These are phyloP conservation scores for Lophotis ruficrista DNA, from an alignment of 2,113 vertebrate genomes.

Conservation along the genomic window DNA sequence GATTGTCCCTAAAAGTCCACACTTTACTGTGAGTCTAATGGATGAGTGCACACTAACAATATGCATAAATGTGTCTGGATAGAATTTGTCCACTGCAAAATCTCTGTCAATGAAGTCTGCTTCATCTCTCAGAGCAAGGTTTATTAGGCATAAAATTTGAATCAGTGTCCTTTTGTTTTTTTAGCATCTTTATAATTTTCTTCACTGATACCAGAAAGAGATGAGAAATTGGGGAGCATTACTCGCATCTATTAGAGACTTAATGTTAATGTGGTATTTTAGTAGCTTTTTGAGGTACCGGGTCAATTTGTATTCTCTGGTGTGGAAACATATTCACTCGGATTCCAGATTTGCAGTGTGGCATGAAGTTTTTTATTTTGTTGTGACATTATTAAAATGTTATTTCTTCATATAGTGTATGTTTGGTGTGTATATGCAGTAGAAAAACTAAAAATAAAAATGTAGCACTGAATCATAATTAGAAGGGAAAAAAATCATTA, in stretches of 20 bases:
- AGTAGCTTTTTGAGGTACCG: not conserved
- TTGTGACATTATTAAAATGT: not conserved
- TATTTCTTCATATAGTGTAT: not conserved
- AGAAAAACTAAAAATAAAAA: conserved; percentile 4
- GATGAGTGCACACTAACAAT: not conserved
- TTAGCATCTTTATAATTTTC: not conserved
- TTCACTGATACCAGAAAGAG: not conserved
- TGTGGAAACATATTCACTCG: not conserved
- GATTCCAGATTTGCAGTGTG: not conserved
- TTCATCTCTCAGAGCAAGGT: not conserved
- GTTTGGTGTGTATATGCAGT: not conserved
- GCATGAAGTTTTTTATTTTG: not conserved
- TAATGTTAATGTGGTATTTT: not conserved
- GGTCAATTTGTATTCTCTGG: not conserved
- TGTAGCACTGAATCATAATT: not conserved
- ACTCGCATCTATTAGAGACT: not conserved
- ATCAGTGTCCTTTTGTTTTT: not conserved
- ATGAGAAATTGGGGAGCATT: not conserved
- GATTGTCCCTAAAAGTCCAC: not conserved
- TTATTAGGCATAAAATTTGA: not conserved
- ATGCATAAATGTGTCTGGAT: not conserved
- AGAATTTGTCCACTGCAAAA: not conserved
- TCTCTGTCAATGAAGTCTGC: not conserved
- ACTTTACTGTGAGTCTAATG: not conserved
- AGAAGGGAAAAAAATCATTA: not conserved